Evolutionary conservation across 1,140 invertebrate genomes (phyloP).

Genomic region (Campoletis sonorensis): DNA sequence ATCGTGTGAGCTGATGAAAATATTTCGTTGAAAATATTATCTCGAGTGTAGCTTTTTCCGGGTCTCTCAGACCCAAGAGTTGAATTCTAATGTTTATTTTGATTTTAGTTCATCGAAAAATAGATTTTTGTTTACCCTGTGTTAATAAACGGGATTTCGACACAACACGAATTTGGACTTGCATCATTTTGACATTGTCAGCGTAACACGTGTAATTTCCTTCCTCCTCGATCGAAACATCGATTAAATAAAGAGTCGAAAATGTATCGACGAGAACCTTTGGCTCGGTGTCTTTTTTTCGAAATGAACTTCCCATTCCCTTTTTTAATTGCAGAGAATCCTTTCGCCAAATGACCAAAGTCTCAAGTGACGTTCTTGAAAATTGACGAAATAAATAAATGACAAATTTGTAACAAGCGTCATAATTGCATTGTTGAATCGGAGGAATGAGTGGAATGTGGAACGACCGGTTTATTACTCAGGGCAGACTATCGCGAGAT

Average conservation of each 20-base stretch:
- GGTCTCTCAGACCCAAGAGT: too few relatives aligned
- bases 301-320: constrained; percentile 69
- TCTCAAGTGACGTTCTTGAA: constrained; percentile 69
- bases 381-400: not conserved
- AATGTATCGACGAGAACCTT: constrained; percentile 77
- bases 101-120: not conserved
- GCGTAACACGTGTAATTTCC: constrained; percentile 79
- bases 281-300: constrained; percentile 70
- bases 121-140: constrained; percentile 64
- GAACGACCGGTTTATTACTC: constrained; percentile 64
- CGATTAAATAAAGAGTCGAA: constrained; percentile 78
- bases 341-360: constrained; percentile 75
- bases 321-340: constrained; percentile 70
- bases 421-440: too few relatives aligned
- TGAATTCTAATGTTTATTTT: too few relatives aligned
- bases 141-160: constrained; percentile 73
- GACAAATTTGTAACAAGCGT: not conserved
- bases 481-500: constrained; percentile 76
- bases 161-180: constrained; percentile 74
- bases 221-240: constrained; percentile 75
- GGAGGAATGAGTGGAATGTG: not conserved
- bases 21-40: too few relatives aligned
- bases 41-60: too few relatives aligned
- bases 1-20: too few relatives aligned
- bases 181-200: constrained; percentile 76